These are phyloP conservation scores for Turritopsis dohrnii DNA, from an alignment of 30 jellyfish, hydroid and myxozoan species.

Conservation along the genomic window DNA sequence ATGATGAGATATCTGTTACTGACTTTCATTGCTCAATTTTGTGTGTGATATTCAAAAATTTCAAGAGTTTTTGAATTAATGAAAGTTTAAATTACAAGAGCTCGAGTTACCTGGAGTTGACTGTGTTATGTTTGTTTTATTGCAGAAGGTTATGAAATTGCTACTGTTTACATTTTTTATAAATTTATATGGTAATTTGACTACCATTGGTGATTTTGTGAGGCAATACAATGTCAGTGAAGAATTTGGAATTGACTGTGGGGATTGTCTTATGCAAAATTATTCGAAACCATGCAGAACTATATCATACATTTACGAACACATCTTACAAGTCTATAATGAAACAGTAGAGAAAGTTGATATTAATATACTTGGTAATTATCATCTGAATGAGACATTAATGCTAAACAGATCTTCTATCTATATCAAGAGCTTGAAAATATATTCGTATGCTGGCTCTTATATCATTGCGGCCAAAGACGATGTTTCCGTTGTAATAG, in stretches of 20 bases:
- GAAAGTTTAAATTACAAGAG: too few relatives aligned
- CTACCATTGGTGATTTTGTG: background rate
- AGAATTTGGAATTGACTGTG: constrained; percentile 24
- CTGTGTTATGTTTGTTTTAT: too few relatives aligned
- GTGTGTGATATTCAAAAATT: too few relatives aligned
- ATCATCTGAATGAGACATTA: constrained; percentile 31
- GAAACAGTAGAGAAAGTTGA: background rate
- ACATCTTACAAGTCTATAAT: constrained; percentile 11
- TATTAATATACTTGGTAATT: constrained; percentile 23
- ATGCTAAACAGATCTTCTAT: constrained; percentile 18
- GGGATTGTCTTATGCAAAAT: constrained; percentile 27
- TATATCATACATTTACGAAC: constrained; percentile 42
- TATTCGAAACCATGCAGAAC: constrained; percentile 43
- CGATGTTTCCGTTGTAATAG: constrained; percentile 36
- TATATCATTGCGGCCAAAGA: constrained; percentile 18
- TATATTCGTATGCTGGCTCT: constrained; percentile 17
- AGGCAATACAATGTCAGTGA: background rate
- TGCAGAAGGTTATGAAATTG: background rate
- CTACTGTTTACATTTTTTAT: background rate
- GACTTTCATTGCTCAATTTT: too few relatives aligned
- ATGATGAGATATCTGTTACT: too few relatives aligned
- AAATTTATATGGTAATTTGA: background rate
- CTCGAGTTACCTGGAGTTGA: too few relatives aligned
- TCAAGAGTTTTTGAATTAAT: too few relatives aligned
- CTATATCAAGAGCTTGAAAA: background rate